Base-by-base conservation (phyloP, 30 jellyfish, hydroid and myxozoan genomes). In the Turritopsis rubra region DNA sequence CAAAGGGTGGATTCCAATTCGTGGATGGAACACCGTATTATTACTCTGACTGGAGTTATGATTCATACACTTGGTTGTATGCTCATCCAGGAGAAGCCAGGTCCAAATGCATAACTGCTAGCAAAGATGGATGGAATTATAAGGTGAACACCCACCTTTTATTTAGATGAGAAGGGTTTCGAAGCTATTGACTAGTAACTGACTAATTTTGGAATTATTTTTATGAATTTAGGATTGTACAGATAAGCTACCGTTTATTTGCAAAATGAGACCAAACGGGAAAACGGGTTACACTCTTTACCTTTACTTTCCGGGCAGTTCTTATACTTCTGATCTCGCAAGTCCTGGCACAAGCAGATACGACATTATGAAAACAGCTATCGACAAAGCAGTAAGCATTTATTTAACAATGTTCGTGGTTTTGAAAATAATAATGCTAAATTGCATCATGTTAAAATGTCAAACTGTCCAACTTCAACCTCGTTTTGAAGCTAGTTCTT, bases 21-120 rank as follows among this genome's bases (percentile, higher is more conserved):
- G 99, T 93, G 17, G 99, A 93, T 86, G 99, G 99, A 28, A 83
- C 96, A 76, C 99, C 99, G 0, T 93, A 79, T 76, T 96, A 85
- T 26, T 93, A 78, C 87, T 93, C 99, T 66, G 99, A 85, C 29
- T 93, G 96, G 95, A 88, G 96, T 72, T 27, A 53, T 73, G 99
- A 93, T 79, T 93, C 99, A 22, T 89, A 85, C 87, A 71, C 87
- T 21, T 54, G 85, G 25, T 79, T 87, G 28, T 30, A 72, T 23
- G 88, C 85, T 66, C 81, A 86, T 8, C 85, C 85, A 23, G 76
- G 96, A 65, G 83, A 60, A 53, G 53, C 87, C 29, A 54, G 70
- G 26, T 92, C 93, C 70, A 89, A 93, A 65, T 93, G 99, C 82
- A 83, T 93, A 30, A 90, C 96, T 54, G 95, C 86, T 7, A 65